Conservation (phyloP, 1,140 invertebrate species). For the Periplaneta americana region DNA sequence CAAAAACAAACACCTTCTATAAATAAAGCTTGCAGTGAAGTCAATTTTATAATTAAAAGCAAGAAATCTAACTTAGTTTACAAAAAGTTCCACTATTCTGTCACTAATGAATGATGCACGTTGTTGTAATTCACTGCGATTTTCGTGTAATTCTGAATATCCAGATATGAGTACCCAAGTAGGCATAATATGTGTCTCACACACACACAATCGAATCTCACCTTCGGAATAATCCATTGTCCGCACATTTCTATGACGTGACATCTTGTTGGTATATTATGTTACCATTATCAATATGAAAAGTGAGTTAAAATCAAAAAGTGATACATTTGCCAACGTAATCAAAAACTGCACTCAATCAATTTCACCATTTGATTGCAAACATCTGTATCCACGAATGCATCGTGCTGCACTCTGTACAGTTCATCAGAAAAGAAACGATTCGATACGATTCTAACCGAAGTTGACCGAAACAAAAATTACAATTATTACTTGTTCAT, state of each 20-base stretch:
- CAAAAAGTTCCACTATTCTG: background rate
- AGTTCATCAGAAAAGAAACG: background rate
- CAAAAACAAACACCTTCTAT: too few relatives aligned
- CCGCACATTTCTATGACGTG: constrained; percentile 69
- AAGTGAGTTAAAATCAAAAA: background rate
- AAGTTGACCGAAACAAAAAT: background rate
- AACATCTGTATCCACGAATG: too few relatives aligned
- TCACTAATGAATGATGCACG: background rate
- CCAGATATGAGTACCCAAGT: background rate
- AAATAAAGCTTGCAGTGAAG: too few relatives aligned
- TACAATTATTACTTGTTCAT: too few relatives aligned
- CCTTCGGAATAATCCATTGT: constrained; percentile 69
- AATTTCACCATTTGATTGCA: too few relatives aligned
- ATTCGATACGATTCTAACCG: background rate
- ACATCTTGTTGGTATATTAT: constrained; percentile 47
- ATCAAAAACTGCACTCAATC: too few relatives aligned
- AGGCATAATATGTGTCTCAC: constrained; percentile 12
- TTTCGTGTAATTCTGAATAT: background rate
- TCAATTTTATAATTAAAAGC: too few relatives aligned
- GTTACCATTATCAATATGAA: constrained; percentile 1
- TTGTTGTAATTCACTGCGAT: background rate
- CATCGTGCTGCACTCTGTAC: background rate
- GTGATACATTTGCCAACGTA: background rate
- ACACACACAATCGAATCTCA: constrained; percentile 27
- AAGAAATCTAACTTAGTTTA: background rate